Percentiles rank a stretch among this genome's conserved stretches.
Conservation (phyloP, 92 coral and sea anemone genomes). For the Porites rus region DNA sequence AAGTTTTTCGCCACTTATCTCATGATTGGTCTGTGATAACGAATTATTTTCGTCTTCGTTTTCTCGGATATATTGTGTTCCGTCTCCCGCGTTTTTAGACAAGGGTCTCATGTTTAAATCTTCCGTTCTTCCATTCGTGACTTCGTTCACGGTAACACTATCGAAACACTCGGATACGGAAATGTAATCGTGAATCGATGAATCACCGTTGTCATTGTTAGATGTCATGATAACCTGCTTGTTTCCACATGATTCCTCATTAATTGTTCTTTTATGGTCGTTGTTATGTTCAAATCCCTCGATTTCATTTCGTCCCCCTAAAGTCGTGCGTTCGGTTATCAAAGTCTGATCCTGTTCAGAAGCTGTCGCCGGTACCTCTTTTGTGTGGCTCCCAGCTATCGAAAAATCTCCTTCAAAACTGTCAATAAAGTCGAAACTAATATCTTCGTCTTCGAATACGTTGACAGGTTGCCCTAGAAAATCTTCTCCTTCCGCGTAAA, state of each 20-base stretch:
- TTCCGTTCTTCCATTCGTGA: not conserved
- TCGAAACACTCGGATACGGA: not conserved
- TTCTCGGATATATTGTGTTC: not conserved
- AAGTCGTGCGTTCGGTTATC: not conserved
- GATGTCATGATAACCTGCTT: not conserved
- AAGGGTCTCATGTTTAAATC: not conserved
- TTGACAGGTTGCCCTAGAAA: constrained; percentile 41
- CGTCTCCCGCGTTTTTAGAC: not conserved
- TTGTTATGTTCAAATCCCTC: not conserved
- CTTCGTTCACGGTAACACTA: constrained; percentile 2
- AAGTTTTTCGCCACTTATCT: not conserved
- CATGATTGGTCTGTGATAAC: not conserved
- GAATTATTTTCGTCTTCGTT: not conserved
- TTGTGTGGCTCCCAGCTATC: not conserved
- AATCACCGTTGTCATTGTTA: not conserved
- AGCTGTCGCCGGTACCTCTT: not conserved
- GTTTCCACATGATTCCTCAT: not conserved
- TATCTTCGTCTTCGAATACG: constrained; percentile 25
- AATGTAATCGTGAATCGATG: not conserved
- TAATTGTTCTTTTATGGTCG: not conserved
- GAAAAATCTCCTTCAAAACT: constrained; percentile 23
- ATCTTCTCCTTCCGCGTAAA: constrained; percentile 38
- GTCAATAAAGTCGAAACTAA: constrained; percentile 31
- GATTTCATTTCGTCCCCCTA: not conserved
- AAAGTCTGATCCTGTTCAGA: not conserved